Conservation (phyloP, 2,113 vertebrate species). For the Bubo bubo region DNA sequence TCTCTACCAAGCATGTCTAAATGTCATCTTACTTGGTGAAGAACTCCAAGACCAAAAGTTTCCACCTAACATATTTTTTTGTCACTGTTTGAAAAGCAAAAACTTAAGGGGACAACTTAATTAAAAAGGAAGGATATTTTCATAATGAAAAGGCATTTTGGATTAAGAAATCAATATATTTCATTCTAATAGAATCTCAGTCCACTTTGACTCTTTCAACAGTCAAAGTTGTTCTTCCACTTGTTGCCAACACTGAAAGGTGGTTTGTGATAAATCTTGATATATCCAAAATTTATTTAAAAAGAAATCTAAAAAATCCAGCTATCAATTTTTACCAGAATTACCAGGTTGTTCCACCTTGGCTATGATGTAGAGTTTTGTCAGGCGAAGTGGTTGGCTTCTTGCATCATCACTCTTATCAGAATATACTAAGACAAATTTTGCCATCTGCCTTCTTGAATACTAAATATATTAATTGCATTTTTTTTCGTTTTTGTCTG, state of each 20-base stretch:
- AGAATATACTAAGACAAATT: slow-evolving; percentile 16
- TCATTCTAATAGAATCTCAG: neutral
- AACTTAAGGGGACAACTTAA: neutral
- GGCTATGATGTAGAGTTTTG: neutral
- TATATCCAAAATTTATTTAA: neutral
- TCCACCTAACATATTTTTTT: neutral
- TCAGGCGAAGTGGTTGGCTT: neutral
- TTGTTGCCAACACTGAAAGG: neutral
- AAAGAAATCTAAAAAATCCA: neutral
- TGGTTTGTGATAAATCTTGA: neutral
- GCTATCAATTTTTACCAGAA: neutral
- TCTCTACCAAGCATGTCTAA: neutral
- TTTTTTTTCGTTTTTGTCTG: slow-evolving; percentile 45
- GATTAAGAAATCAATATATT: neutral
- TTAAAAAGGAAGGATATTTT: neutral
- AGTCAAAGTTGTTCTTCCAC: neutral
- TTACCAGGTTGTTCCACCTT: neutral
- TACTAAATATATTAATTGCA: slow-evolving; percentile 23
- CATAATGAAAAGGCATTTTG: neutral
- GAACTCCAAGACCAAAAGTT: neutral
- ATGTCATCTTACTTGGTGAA: neutral
- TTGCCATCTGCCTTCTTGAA: slow-evolving; percentile 1
- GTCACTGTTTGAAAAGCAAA: neutral
- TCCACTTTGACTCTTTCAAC: neutral
- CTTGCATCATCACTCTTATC: neutral